Evolutionary conservation across 2,888 invertebrate genomes (phyloP), one percentile per base, ranked within the genome.

Genomic region (Mimas tiliae): DNA sequence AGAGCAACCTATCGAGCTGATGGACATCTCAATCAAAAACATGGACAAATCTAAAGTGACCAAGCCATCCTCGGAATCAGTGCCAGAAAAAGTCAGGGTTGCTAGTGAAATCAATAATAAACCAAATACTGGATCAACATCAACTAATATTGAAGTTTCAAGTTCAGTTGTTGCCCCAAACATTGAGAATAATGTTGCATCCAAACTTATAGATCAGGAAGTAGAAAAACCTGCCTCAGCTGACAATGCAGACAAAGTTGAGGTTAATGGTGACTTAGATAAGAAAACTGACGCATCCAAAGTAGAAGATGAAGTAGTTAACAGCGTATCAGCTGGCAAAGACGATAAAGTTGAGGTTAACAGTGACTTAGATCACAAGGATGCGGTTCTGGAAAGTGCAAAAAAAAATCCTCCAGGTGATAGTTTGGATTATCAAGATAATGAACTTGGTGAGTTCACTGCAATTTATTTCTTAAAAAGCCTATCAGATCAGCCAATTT

Each of bases 351-450:
- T 16, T 11, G 45, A 47, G 7, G 33, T 34, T 42, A 33, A 67
- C 6, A 16, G 62, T 33, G 76, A 70, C 21, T 55, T 55, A 12
- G 75, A 76, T 4, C 68, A 67, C 27, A 83, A 82, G 68, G 74
- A 74, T 11, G 42, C 74, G 6, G 71, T 67, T 1, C 63, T 74
- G 63, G 83, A 81, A n/a, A 77, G 74, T 38, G 71, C 75, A 0
- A 75, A 80, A 45, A 69, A 19, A 8, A 75, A 77, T 45, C 64
- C 52, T 33, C 68, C 55, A 19, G 69, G 68, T 53, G 70, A 72
- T 34, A 67, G 67, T n/a, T 75, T 75, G 19, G 81, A 84, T 11
- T 83, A 83, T 66, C 72, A 65, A 73, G 79, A 63, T 19, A 52
- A 27, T 34, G 66, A 66, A 9, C 33, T 58, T 53, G 63, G 66